These are phyloP conservation scores for Bradypodion pumilum DNA, from an alignment of 2,797 vertebrate genomes.

Conservation along the genomic window DNA sequence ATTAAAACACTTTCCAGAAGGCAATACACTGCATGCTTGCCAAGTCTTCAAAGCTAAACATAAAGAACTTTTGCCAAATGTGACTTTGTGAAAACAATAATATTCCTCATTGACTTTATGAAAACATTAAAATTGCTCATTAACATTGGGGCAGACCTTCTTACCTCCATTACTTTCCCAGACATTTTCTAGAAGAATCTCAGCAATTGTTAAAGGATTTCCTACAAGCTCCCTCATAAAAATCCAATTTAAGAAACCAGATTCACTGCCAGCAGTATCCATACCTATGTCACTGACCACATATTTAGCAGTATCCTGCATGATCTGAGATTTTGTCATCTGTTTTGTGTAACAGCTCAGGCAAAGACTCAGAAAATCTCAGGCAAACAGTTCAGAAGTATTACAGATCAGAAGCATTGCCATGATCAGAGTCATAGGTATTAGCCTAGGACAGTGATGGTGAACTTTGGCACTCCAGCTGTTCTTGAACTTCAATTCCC, in stretches of 20 bases:
- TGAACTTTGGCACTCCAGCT: too few species aligned
- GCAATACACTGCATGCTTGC: background rate
- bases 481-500: too few species aligned
- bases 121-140: background rate
- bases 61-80: background rate
- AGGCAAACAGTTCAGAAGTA: too few species aligned
- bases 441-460: too few species aligned
- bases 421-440: background rate
- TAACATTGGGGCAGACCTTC: background rate
- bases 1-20: background rate
- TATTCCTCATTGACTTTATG: background rate
- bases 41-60: background rate
- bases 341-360: background rate
- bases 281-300: background rate
- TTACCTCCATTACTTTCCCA: background rate
- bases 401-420: background rate
- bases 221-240: background rate
- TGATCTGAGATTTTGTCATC: background rate
- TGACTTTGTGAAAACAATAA: background rate
- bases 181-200: background rate
- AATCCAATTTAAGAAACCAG: background rate
- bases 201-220: background rate
- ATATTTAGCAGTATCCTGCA: background rate
- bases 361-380: background rate
- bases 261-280: background rate